These are phyloP conservation scores for Saccostrea cuccullata DNA, from an alignment of 1,140 invertebrate genomes.

Conservation along the genomic window DNA sequence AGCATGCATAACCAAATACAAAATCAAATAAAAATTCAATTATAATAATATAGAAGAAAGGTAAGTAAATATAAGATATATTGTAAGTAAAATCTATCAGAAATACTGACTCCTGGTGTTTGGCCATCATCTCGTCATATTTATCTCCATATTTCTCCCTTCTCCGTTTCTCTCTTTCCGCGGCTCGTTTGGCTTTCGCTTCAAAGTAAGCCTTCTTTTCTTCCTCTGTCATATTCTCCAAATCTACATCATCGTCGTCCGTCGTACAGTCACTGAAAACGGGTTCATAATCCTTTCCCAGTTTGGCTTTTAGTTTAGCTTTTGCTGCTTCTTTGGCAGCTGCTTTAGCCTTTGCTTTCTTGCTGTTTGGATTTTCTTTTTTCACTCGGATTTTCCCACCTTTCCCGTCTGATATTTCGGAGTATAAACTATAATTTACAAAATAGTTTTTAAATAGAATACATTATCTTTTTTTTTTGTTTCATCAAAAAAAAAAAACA, in stretches of 20 bases:
- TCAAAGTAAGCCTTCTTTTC: slow-evolving; percentile 74
- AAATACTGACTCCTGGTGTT: slow-evolving; percentile 73
- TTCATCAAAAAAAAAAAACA: too few relatives aligned
- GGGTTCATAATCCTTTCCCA: slow-evolving; percentile 45
- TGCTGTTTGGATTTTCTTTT: slow-evolving; percentile 68
- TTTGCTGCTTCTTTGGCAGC: slow-evolving; percentile 61
- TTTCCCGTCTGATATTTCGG: slow-evolving; percentile 72
- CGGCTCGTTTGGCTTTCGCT: slow-evolving; percentile 70
- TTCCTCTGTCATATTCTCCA: slow-evolving; percentile 77
- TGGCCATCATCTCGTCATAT: slow-evolving; percentile 76
- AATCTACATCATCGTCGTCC: slow-evolving; percentile 74
- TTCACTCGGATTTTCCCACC: slow-evolving; percentile 72
- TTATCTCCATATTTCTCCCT: slow-evolving; percentile 78
- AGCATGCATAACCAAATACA: not conserved
- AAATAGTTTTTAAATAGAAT: not conserved
- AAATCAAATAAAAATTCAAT: not conserved
- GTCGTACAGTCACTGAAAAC: slow-evolving; percentile 74
- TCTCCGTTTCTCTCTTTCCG: slow-evolving; percentile 70
- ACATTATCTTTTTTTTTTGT: not conserved
- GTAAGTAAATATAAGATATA: too few relatives aligned
- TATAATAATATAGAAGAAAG: too few relatives aligned
- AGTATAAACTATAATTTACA: slow-evolving; percentile 65
- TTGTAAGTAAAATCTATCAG: not conserved
- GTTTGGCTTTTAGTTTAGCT: slow-evolving; percentile 53
- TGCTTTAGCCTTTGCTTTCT: slow-evolving; percentile 60